Base-by-base conservation (phyloP, 2,888 invertebrate genomes). In the Adelognathus sp. region DNA sequence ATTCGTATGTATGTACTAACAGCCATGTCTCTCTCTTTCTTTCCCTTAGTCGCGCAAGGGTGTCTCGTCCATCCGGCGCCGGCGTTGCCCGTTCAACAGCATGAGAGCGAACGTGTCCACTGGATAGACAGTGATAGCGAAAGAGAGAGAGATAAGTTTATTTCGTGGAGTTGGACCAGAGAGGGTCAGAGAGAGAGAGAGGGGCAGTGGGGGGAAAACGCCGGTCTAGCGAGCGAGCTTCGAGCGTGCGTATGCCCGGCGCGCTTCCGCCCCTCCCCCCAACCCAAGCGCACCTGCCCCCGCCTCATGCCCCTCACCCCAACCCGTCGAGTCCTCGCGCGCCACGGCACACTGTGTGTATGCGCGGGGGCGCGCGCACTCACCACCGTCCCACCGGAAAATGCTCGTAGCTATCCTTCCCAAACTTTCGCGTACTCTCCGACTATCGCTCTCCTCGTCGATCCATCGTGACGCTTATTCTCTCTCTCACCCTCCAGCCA, bases 201-300 rank as follows among this genome's bases (percentile, higher is more conserved):
- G n/a, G 21, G 66, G 46, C 44, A 67, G 69, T n/a, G n/a, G 73
- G 63, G 56, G 56, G 52, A 76, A 76, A 73, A 67, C 61, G 69
- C 56, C 67, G 61, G 54, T 56, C 73, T 73, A 24, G 33, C 50
- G 50, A 46, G 14, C 52, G 56, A 36, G 52, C 27, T 24, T 36
- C 77, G 54, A 72, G 54, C 72, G 21, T 50, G 44, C 85, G 67
- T 84, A 89, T 92, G 21, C 90, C 91, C 3, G 91, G 90, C 14
- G 44, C 27, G 54, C 44, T 80, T 36, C 77, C 76, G 16, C 82
- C 85, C 1, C 85, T 77, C 58, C 85, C 0, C 46, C 27, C 72
- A n/a, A n/a, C n/a, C n/a, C n/a, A n/a, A n/a, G n/a, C n/a, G n/a
- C n/a, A n/a, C n/a, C n/a, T n/a, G n/a, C n/a, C 71, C 75, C 71